Conservation (phyloP, 92 coral and sea anemone genomes). For the Actinostola sp. region DNA sequence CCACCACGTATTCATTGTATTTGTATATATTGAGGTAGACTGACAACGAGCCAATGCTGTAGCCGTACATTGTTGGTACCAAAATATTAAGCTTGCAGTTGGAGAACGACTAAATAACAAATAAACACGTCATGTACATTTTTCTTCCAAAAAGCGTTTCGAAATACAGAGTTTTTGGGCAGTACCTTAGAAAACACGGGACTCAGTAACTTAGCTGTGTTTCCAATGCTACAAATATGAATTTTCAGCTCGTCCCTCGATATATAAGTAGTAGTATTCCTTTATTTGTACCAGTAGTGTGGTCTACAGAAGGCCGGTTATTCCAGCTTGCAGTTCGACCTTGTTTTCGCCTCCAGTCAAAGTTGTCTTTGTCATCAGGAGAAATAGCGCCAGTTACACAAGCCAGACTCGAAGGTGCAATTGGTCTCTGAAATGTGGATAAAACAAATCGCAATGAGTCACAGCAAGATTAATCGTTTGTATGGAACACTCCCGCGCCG, state of each 20-base stretch:
- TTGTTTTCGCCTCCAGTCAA: slow-evolving; percentile 89
- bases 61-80: slow-evolving; percentile 99
- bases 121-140: too few species aligned
- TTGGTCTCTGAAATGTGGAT: slow-evolving; percentile 49
- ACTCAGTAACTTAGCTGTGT: slow-evolving; percentile 80
- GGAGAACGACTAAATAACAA: slow-evolving; percentile 28
- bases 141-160: too few species aligned
- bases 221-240: slow-evolving; percentile 74
- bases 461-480: too few species aligned
- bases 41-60: slow-evolving; percentile 76
- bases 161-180: too few species aligned
- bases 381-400: slow-evolving; percentile 82
- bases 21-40: slow-evolving; percentile 79
- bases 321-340: slow-evolving; percentile 87
- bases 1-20: slow-evolving; percentile 79
- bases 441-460: background rate
- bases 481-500: too few species aligned
- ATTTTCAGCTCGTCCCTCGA: too few species aligned
- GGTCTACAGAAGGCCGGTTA: slow-evolving; percentile 92
- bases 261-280: slow-evolving; percentile 91
- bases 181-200: slow-evolving; percentile 83
- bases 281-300: slow-evolving; percentile 79
- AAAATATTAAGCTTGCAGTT: slow-evolving; percentile 81
- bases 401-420: slow-evolving; percentile 86
- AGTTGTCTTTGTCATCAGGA: slow-evolving; percentile 75